Evolutionary conservation across 2,888 invertebrate genomes (phyloP), one percentile per base, ranked within the genome.

Genomic region (Odontomyia ornata): DNA sequence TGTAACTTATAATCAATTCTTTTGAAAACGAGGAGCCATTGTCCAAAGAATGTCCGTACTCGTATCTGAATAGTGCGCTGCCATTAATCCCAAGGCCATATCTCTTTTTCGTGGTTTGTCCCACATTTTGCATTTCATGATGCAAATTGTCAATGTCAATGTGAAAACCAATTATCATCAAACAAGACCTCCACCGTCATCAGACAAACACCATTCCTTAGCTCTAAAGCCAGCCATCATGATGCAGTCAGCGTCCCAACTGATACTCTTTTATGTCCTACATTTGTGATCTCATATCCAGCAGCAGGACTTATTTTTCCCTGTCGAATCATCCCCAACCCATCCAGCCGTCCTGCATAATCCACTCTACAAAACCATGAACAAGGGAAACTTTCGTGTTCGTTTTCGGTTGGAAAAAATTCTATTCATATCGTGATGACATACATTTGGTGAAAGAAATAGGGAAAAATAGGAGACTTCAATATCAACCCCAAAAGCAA

Each of bases 121-220:
- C 52, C 52, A 52, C 4, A 52, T 52, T 15, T 18, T 52, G 18
- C 2, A 52, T 13, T 18, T 52, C 52, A 52, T 52, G n/a, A 9
- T 52, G 15, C 52, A 60, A 15, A 60, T 23, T 11, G 60, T 64
- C 28, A 64, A 64, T 64, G 64, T 30, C 23, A 64, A 15, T 28
- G 64, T 64, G 23, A 30, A 64, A 64, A 64, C 64, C 64, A 64
- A 64, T 64, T 64, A 64, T n/a, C 30, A 30, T 64, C 64, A 64
- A 27, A 64, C 64, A 64, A 23, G 25, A 18, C 60, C 60, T 21
- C 21, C 5, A 60, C 21, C 5, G 13, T 60, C 23, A 11, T 60
- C 43, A 43, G 36, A 36, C 52, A 52, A 52, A 15, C 52, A 5
- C 9, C 36, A 36, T 9, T 36, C 36, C 36, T 5, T 36, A 9